These are phyloP conservation scores for Plectropomus leopardus DNA, from an alignment of 2,113 vertebrate genomes.

Conservation along the genomic window DNA sequence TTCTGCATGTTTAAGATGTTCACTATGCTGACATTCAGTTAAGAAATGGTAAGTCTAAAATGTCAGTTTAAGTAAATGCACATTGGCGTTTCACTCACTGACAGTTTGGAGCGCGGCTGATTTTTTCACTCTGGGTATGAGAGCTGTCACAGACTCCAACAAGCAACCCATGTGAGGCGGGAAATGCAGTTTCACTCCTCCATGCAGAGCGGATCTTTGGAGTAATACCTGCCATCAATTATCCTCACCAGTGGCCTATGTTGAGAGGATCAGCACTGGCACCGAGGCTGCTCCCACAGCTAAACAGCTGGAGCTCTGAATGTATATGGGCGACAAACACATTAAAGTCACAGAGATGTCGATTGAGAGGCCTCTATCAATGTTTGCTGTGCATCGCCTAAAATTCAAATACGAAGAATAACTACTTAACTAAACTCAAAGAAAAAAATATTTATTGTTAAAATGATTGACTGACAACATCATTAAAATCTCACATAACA, in stretches of 20 bases:
- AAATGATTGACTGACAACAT: too few relatives aligned
- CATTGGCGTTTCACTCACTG: not conserved
- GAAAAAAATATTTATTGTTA: constrained; percentile 22
- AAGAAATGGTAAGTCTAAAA: not conserved
- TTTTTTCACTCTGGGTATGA: not conserved
- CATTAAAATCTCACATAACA: too few relatives aligned
- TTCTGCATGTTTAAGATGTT: not conserved
- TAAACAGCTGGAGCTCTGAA: constrained; percentile 26
- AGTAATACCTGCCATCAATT: constrained; percentile 70
- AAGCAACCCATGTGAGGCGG: constrained; percentile 12
- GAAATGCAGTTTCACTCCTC: constrained; percentile 30
- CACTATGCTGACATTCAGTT: not conserved
- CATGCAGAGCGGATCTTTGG: constrained; percentile 45
- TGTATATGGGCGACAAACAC: not conserved
- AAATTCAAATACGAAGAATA: too few relatives aligned
- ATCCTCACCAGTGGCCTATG: constrained; percentile 66
- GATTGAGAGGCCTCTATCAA: not conserved
- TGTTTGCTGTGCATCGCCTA: too few relatives aligned
- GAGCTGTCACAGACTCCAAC: not conserved
- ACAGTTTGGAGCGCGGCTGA: constrained; percentile 8
- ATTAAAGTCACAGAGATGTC: constrained; percentile 3
- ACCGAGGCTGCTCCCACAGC: constrained; percentile 27
- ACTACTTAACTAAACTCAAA: constrained; percentile 7
- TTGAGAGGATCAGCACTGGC: constrained; percentile 46
- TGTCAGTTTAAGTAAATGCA: not conserved